A percentile compares a stretch with the other conserved stretches of the same genome.
Conservation (phyloP, 2,113 vertebrate genomes). For the Motacilla alba region DNA sequence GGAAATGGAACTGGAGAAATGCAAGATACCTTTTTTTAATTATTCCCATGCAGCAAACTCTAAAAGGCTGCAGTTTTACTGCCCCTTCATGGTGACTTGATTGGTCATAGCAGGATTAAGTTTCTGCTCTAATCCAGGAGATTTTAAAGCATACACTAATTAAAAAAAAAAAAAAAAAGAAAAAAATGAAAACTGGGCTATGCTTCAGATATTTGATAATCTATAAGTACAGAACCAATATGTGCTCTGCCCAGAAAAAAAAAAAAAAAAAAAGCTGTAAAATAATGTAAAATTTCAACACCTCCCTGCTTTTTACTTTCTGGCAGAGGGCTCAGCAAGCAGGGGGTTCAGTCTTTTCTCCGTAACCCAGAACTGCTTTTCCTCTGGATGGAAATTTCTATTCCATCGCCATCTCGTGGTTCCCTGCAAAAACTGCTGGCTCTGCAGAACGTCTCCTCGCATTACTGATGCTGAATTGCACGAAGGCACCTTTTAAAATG, state of each 20-base stretch:
- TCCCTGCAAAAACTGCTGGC: not conserved
- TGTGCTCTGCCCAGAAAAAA: accelerated
- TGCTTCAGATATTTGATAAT: not conserved
- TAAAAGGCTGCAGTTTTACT: not conserved
- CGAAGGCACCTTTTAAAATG: not conserved
- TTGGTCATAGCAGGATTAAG: not conserved
- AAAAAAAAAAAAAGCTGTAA: not conserved
- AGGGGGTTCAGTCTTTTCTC: not conserved
- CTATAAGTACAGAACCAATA: not conserved
- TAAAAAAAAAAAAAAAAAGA: not conserved
- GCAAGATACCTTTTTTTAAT: not conserved
- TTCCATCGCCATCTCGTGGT: slow-evolving; percentile 52
- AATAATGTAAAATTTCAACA: not conserved
- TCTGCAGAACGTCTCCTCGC: not conserved
- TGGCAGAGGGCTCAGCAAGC: not conserved
- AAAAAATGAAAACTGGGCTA: not conserved
- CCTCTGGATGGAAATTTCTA: not conserved
- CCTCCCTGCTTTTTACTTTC: not conserved
- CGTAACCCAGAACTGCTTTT: not conserved
- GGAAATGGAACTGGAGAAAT: not conserved
- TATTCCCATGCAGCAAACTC: accelerated
- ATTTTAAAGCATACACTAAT: not conserved
- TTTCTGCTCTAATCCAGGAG: not conserved
- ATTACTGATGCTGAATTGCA: not conserved
- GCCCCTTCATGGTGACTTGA: not conserved